These are phyloP conservation scores for Drosophila yakuba DNA, from an alignment of 1,140 invertebrate genomes.

Conservation along the genomic window DNA sequence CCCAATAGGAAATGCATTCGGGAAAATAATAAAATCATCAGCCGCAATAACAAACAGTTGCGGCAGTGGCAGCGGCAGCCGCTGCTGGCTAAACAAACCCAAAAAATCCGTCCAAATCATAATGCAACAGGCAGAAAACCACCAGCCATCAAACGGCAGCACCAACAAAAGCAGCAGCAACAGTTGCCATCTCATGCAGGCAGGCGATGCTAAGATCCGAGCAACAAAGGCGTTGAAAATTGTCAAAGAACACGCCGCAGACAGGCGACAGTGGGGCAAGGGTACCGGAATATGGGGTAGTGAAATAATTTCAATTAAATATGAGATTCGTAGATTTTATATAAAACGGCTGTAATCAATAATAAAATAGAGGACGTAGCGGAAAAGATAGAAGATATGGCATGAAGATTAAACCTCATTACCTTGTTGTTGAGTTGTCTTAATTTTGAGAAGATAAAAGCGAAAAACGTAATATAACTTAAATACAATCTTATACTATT, in stretches of 20 bases:
- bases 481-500: no score
- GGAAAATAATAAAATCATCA: constrained; percentile 80
- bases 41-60: constrained; percentile 61
- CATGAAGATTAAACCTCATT: background rate
- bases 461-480: background rate
- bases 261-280: constrained; percentile 49
- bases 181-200: constrained; percentile 77
- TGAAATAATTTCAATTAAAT: background rate
- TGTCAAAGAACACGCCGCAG: constrained; percentile 80
- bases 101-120: constrained; percentile 57
- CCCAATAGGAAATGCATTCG: constrained; percentile 75
- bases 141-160: constrained; percentile 69
- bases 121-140: constrained; percentile 40
- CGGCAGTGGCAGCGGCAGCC: constrained; percentile 22
- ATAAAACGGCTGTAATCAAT: background rate
- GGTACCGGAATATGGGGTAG: no score
- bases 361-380: background rate
- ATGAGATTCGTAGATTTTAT: no score
- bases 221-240: constrained; percentile 78
- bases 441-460: background rate
- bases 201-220: constrained; percentile 57
- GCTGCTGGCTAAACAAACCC: constrained; percentile 73
- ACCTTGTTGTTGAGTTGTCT: background rate
- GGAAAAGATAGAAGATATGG: background rate
- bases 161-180: constrained; percentile 47